phyloP scores from a whole-genome alignment of 2,888 invertebrate species.

The Drosophila ezoana region DNA sequence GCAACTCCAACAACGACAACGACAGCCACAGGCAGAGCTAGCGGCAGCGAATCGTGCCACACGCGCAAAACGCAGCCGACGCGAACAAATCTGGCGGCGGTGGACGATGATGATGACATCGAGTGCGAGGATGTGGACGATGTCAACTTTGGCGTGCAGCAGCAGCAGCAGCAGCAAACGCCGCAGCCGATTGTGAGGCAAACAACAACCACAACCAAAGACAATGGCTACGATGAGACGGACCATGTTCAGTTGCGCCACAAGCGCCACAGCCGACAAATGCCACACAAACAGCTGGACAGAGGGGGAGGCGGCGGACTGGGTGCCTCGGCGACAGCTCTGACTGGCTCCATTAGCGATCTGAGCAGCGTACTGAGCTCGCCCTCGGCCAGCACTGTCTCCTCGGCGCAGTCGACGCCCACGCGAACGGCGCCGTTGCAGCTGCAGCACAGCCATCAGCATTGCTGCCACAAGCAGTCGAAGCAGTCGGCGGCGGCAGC shows the following conservation, averaged over 20 bases:
- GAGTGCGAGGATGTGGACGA: slow-evolving; percentile 71
- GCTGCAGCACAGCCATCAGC: slow-evolving; percentile 67
- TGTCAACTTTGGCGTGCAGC: slow-evolving; percentile 59
- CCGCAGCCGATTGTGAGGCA: slow-evolving; percentile 37
- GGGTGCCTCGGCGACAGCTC: slow-evolving; percentile 3
- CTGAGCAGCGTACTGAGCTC: slow-evolving; percentile 82
- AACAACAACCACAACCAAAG: slow-evolving; percentile 62
- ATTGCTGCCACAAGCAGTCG: slow-evolving; percentile 80
- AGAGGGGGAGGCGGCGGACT: slow-evolving; percentile 49
- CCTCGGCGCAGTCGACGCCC: slow-evolving; percentile 82
- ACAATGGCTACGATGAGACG: slow-evolving; percentile 72
- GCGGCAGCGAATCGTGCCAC: slow-evolving; percentile 24
- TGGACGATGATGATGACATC: slow-evolving; percentile 70
- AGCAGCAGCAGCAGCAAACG: slow-evolving; percentile 23
- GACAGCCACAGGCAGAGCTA: slow-evolving; percentile 22
- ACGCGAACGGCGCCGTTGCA: slow-evolving; percentile 79
- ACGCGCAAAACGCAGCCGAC: slow-evolving; percentile 60
- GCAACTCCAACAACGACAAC: slow-evolving; percentile 16
- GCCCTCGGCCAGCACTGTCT: slow-evolving; percentile 81
- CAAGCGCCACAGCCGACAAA: slow-evolving; percentile 66
- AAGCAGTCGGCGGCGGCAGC: slow-evolving; percentile 14
- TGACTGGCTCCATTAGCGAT: slow-evolving; percentile 75
- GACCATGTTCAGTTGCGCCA: slow-evolving; percentile 81
- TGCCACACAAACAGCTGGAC: slow-evolving; percentile 58
- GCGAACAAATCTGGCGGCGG: slow-evolving; percentile 70